Evolutionary conservation across 2,113 vertebrate genomes (phyloP).

Genomic region (Nibea coibor): DNA sequence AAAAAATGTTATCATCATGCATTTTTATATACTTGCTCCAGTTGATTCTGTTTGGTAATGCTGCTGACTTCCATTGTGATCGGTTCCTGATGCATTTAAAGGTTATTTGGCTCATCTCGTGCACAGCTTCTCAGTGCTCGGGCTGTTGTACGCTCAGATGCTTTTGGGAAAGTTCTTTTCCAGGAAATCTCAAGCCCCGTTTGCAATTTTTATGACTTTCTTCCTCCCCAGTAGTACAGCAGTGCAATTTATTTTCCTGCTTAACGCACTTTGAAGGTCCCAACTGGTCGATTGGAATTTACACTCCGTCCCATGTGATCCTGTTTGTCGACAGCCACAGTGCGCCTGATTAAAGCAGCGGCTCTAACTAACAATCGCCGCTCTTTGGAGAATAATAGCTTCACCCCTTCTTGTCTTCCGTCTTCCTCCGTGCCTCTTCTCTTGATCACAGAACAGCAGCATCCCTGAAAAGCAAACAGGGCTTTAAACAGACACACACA

Average conservation of each 20-base stretch:
- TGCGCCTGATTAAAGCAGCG: conserved; percentile 42
- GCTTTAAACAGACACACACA: conserved; percentile 36
- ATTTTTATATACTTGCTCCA: background rate
- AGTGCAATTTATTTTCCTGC: background rate
- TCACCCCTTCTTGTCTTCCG: conserved; percentile 14
- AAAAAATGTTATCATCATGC: background rate
- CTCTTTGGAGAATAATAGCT: conserved; percentile 51
- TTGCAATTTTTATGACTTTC: background rate
- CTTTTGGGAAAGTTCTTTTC: background rate
- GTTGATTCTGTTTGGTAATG: background rate
- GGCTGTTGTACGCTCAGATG: too few species aligned
- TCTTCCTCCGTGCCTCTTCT: conserved; percentile 46
- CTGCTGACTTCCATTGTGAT: background rate
- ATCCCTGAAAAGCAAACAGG: conserved; percentile 66
- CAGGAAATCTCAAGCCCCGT: background rate
- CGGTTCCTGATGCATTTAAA: background rate
- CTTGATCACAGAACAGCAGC: conserved; percentile 66
- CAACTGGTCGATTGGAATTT: conserved; percentile 16
- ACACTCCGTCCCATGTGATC: conserved; percentile 9
- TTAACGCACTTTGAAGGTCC: conserved; percentile 1
- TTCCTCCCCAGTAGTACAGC: background rate
- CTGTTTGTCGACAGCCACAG: conserved; percentile 38
- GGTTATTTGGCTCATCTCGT: background rate
- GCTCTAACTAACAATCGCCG: conserved; percentile 47
- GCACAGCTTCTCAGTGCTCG: background rate